These are phyloP conservation scores for Caenorhabditis becei DNA, from an alignment of 2,888 invertebrate genomes.

Conservation along the genomic window DNA sequence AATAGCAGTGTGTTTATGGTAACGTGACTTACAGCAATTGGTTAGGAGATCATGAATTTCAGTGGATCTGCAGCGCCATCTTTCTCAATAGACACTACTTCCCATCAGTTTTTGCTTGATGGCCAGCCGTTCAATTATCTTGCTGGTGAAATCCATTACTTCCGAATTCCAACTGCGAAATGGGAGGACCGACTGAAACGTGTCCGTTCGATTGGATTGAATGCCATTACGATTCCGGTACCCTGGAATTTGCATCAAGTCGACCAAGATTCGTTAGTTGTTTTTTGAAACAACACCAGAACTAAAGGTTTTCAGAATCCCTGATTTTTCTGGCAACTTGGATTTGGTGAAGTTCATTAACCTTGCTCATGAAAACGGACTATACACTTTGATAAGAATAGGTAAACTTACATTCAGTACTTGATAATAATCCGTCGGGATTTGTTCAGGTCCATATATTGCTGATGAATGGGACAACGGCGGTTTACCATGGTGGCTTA, in stretches of 20 bases:
- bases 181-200: conserved; percentile 90
- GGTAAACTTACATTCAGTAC: conserved; percentile 30
- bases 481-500: conserved; percentile 71
- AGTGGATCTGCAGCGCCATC: neutral
- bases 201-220: conserved; percentile 82
- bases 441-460: conserved; percentile 73
- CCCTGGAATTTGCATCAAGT: conserved; percentile 51
- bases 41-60: neutral
- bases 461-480: conserved; percentile 71
- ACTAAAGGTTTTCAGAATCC: neutral
- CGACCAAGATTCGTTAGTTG: conserved; percentile 17
- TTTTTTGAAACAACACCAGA: too few relatives aligned
- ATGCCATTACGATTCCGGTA: conserved; percentile 37
- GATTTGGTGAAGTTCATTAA: conserved; percentile 61
- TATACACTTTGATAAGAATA: conserved; percentile 70
- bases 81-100: conserved; percentile 11
- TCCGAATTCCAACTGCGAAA: conserved; percentile 88
- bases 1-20: neutral
- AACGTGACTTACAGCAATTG: neutral
- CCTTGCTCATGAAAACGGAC: conserved; percentile 62
- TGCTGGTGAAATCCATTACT: conserved; percentile 87
- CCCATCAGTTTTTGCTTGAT: conserved; percentile 35
- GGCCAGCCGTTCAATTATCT: conserved; percentile 84
- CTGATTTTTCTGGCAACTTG: conserved; percentile 16
- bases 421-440: too few relatives aligned